These are phyloP conservation scores for Hassar affinis DNA, from an alignment of 2,113 vertebrate genomes.

Conservation along the genomic window DNA sequence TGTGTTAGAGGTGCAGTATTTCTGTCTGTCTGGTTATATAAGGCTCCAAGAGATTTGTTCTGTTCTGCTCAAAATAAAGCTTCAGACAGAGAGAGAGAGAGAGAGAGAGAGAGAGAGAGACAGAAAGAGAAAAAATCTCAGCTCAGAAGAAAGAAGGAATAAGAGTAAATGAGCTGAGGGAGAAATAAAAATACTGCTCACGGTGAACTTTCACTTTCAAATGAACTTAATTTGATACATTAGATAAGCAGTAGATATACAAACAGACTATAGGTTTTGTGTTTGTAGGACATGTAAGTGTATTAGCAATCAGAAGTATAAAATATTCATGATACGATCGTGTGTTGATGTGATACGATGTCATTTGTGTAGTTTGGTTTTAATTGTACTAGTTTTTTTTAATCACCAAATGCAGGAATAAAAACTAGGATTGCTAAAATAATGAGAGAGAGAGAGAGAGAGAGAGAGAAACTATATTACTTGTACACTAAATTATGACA, in stretches of 20 bases:
- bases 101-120: neutral
- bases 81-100: neutral
- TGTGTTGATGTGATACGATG: neutral
- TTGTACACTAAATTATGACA: neutral
- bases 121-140: constrained; percentile 9
- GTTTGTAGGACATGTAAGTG: neutral
- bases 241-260: neutral
- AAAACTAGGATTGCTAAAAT: neutral
- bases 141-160: neutral
- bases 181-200: neutral
- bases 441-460: neutral
- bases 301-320: neutral
- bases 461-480: neutral
- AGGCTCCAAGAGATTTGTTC: constrained; percentile 38
- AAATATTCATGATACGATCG: neutral
- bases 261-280: neutral
- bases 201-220: neutral
- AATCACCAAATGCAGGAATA: neutral
- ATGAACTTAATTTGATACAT: constrained; percentile 16
- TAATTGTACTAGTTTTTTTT: too few relatives aligned
- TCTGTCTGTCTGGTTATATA: constrained; percentile 42
- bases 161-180: constrained; percentile 9
- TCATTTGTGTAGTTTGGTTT: neutral
- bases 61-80: constrained; percentile 42
- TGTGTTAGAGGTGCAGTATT: constrained; percentile 25